Evolutionary conservation across 2,113 vertebrate genomes (phyloP).

Genomic region (Trogon melanurus): DNA sequence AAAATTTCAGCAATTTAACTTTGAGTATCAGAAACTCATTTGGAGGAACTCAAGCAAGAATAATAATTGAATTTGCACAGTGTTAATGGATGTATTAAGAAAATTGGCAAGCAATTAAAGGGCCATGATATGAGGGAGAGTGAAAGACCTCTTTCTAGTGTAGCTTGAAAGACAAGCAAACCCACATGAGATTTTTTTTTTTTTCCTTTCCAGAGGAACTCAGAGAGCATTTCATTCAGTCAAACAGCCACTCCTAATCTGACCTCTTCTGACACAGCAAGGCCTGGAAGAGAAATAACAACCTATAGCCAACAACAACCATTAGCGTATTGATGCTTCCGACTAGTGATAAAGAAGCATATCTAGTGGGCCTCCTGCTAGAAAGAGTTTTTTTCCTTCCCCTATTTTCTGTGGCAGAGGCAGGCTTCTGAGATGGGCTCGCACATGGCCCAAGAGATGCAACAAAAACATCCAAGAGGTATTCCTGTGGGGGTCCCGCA

Average conservation of each 20-base stretch:
- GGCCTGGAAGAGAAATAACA: background rate
- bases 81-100: background rate
- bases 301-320: background rate
- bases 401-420: background rate
- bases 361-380: background rate
- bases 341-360: accelerated
- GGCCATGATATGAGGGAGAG: background rate
- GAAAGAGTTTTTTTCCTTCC: background rate
- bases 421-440: background rate
- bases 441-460: accelerated
- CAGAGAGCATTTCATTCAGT: background rate
- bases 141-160: background rate
- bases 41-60: background rate
- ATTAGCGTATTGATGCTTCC: accelerated
- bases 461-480: accelerated
- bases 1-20: background rate
- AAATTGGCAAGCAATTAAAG: background rate
- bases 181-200: accelerated
- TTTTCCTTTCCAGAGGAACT: background rate
- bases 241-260: background rate
- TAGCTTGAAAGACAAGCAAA: background rate
- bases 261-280: background rate
- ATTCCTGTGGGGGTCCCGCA: background rate
- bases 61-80: background rate
- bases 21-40: background rate